These are phyloP conservation scores for Bombus superbus DNA, from an alignment of 1,140 invertebrate species.

Conservation along the genomic window DNA sequence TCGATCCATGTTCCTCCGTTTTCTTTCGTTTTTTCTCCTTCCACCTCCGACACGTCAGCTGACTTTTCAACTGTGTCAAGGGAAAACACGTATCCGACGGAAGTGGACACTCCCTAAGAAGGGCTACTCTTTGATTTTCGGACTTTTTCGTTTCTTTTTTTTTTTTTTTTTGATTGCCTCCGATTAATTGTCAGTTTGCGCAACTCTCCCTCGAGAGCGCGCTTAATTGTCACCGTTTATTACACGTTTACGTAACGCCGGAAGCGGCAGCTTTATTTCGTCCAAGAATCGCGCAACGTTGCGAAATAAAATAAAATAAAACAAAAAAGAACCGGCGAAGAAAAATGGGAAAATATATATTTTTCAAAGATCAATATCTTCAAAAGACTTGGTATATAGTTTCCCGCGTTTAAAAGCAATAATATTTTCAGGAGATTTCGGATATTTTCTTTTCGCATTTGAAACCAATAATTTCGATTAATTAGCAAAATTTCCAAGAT, in stretches of 20 bases:
- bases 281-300: not conserved
- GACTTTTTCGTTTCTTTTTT: no score
- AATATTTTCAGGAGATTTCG: no score
- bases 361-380: not conserved
- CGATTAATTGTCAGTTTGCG: not conserved
- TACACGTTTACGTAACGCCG: conserved; percentile 5
- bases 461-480: no score
- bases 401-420: no score
- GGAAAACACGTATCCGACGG: not conserved
- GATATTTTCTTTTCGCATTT: no score
- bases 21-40: not conserved
- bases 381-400: no score
- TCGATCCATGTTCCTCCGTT: not conserved
- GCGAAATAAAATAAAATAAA: not conserved
- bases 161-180: not conserved
- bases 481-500: no score
- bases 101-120: not conserved
- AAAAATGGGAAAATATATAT: not conserved
- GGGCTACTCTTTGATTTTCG: not conserved
- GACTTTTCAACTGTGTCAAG: no score
- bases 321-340: not conserved
- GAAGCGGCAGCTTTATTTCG: no score
- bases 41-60: not conserved
- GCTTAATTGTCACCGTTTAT: not conserved
- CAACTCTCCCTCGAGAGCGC: not conserved